Base-by-base conservation (phyloP, 2,888 invertebrate genomes). In the Drosophila recens region DNA sequence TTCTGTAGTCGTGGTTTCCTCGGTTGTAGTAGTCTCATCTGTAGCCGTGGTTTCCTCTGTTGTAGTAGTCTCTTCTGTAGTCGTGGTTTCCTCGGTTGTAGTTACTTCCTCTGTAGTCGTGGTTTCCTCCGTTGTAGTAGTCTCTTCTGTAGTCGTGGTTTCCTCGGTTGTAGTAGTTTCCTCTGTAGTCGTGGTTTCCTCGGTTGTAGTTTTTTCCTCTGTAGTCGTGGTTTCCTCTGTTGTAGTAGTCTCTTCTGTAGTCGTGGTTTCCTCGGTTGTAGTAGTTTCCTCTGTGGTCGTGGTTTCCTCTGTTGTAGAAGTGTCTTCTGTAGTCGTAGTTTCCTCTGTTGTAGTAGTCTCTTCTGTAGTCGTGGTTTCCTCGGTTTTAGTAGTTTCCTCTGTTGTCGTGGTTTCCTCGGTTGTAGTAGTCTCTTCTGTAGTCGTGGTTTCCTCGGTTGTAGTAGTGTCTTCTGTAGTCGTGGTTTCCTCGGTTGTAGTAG, bases 401-500 rank as follows among this genome's bases (percentile, higher is more conserved):
- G 33, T 36, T 10, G 38, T 27, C 4, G 20, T 23, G 1, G 52
- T 54, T 17, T 30, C 30, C 2, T 30, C 30, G 5, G 30, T 30
- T 1, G 23, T 9, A 2, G 54, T 42, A 17, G 30, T 30, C 4
- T 30, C 48, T 15, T 48, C 48, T 0, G 52, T 53, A 10, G 54
- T 17, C 11, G 42, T 40, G 13, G 54, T 52, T 10, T 34, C 34
- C 38, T 36, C 38, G 4, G 36, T 40, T 10, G 52, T 54, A 13
- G 36, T 40, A 0, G 52, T 54, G 13, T 30, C 30, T 8, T 30
- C 30, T 0, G 30, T 30, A 1, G 23, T 9, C 4, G 54, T 42
- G 13, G 30, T 48, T 4, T 30, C 48, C 10, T 48, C 48, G 0
- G 30, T 48, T 2, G 48, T 34, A 1, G 51, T 48, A 2, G 48